Evolutionary conservation across 2,113 vertebrate species (phyloP).

Genomic region (Pachypanchax playfairii): DNA sequence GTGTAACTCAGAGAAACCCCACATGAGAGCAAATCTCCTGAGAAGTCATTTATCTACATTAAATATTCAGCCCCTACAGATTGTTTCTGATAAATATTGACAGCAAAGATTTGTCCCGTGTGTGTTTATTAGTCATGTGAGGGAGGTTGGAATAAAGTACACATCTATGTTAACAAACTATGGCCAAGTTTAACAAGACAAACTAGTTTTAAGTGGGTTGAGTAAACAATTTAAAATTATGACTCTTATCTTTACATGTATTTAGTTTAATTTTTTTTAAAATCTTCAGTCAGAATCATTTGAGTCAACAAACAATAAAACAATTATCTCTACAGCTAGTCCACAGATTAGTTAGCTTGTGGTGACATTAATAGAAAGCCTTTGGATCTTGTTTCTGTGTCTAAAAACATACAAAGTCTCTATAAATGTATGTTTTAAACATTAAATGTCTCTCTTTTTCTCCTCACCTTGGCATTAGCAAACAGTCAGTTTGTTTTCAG

Average conservation of each 20-base stretch:
- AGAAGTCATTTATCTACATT: constrained; percentile 10
- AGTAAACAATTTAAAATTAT: not conserved
- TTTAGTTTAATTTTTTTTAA: not conserved
- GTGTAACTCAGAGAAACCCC: not conserved
- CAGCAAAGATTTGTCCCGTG: not conserved
- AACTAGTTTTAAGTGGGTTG: not conserved
- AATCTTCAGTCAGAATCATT: no score
- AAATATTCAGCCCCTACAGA: constrained; percentile 9
- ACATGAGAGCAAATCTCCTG: not conserved
- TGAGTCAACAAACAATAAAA: no score
- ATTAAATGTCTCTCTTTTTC: no score
- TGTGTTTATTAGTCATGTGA: not conserved
- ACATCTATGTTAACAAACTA: not conserved
- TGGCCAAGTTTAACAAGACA: not conserved
- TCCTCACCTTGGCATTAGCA: no score
- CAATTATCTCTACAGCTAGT: no score
- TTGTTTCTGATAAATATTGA: constrained; percentile 13
- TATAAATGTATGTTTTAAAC: no score
- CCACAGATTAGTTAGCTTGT: no score
- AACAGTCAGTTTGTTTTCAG: no score
- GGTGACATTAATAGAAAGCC: no score
- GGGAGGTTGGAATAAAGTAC: not conserved
- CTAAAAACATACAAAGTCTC: no score
- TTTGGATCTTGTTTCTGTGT: no score
- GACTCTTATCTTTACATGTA: no score